These are phyloP conservation scores for Mungos mungo DNA, from an alignment of 2,113 vertebrate genomes.

Conservation along the genomic window DNA sequence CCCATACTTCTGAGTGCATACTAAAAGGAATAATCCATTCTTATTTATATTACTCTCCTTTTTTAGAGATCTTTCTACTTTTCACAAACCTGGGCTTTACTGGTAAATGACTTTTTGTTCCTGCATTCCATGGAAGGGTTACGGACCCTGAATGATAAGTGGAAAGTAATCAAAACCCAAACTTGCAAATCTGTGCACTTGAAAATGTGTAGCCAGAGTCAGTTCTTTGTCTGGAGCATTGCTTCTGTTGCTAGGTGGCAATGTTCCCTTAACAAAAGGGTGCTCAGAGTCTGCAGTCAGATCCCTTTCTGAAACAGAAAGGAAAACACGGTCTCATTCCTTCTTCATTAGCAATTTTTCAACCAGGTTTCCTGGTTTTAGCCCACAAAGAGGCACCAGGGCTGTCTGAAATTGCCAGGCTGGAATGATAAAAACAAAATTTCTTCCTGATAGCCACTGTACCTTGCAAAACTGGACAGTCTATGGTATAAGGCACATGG, in stretches of 20 bases:
- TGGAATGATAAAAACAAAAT: neutral
- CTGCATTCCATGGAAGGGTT: conserved; percentile 43
- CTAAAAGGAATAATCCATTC: neutral
- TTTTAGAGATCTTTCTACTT: neutral
- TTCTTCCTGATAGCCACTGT: neutral
- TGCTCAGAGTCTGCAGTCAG: neutral
- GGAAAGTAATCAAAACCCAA: conserved; percentile 50
- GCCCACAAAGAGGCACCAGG: neutral
- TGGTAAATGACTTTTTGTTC: conserved; percentile 47
- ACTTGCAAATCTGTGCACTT: conserved; percentile 40
- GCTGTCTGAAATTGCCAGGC: neutral
- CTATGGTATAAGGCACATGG: neutral
- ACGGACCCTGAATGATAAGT: conserved; percentile 58
- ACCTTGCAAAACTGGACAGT: conserved; percentile 2
- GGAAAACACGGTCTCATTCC: conserved; percentile 43
- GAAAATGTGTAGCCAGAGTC: neutral
- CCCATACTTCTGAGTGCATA: neutral
- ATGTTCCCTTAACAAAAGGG: conserved; percentile 66
- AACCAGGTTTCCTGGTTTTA: conserved; percentile 47
- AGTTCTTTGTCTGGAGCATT: conserved; percentile 55
- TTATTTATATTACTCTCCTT: conserved; percentile 3
- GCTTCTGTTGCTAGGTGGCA: conserved; percentile 67
- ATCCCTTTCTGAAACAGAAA: conserved; percentile 37
- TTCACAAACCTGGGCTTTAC: conserved; percentile 62
- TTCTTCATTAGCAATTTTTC: conserved; percentile 55